A percentile compares a stretch with the other conserved stretches of the same genome.
Conservation (phyloP, 2,113 vertebrate species). For the Passerina amoena region DNA sequence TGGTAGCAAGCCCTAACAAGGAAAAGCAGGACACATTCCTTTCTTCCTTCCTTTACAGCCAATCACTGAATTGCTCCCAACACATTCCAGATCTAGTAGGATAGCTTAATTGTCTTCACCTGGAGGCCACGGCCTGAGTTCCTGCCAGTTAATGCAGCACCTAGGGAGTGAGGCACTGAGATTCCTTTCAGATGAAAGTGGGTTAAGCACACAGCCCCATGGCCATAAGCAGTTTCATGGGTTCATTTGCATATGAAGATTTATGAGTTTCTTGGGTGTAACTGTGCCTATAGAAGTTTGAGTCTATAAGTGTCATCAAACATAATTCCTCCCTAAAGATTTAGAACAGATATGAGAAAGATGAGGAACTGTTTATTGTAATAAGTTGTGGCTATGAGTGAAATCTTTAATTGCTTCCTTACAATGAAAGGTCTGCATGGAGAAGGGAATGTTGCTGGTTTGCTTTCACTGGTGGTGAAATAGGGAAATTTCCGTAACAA, state of each 20-base stretch:
- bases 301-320: not conserved
- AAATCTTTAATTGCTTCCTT: slow-evolving; percentile 22
- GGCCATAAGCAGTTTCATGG: not conserved
- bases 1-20: slow-evolving; percentile 41
- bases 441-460: not conserved
- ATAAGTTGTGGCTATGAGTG: not conserved
- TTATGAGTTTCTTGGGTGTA: slow-evolving; percentile 5
- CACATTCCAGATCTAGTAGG: slow-evolving; percentile 63
- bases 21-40: slow-evolving; percentile 64
- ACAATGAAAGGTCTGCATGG: not conserved
- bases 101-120: slow-evolving; percentile 63
- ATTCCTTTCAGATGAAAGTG: not conserved
- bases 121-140: slow-evolving; percentile 51
- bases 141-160: slow-evolving; percentile 36
- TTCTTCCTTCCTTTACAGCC: slow-evolving; percentile 41
- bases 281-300: not conserved
- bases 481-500: not conserved
- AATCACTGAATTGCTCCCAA: slow-evolving; percentile 43
- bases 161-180: not conserved
- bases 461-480: slow-evolving; percentile 4
- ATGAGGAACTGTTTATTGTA: not conserved
- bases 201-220: not conserved
- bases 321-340: not conserved
- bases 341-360: not conserved
- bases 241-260: not conserved